Evolutionary conservation across 2,113 vertebrate species (phyloP), one percentile per base, ranked within the genome.

Genomic region (Melanotaenia duboulayi): DNA sequence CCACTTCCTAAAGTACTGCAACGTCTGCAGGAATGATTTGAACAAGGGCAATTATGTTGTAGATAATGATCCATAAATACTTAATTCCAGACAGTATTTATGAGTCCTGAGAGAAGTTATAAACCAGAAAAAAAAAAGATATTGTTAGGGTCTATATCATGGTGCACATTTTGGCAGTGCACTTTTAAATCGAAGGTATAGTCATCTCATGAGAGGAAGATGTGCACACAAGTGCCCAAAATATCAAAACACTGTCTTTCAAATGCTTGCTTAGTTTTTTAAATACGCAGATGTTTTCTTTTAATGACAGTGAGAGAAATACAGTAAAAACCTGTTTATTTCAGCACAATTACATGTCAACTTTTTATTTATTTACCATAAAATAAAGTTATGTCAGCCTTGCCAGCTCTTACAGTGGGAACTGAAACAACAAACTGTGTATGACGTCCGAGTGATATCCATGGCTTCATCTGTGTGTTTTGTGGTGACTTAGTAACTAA

Each of bases 401-500:
- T 50, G 1, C 2, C 17, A 19, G 56, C 11, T 8, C 32, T 17
- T 6, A 7, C 8, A 35, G 19, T 17, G n/a, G 20, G 58, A 60
- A 66, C 19, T 52, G 24, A 74, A 60, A 72, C 40, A 56, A 51
- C 60, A 57, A 77, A 19, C 70, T n/a, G 37, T 19, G 28, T 46
- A 60, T 44, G 50, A 74, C 28, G 23, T 74, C 19, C n/a, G 20
- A 8, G 64, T 65, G 74, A 65, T 35, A 28, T 28, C 28, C 42
- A 50, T 24, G 23, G 52, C 73, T 65, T 77, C 49, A 35, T 64
- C 23, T 89, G 92, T 92, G 90, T 93, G 22, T 90, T 91, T 84
- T 92, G 83, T 90, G 77, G 91, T 90, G 82, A 93, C 76, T 92
- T 60, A 90, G 75, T 91, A 92, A 91, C 87, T 86, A 61, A 19